These are phyloP conservation scores for Drosophila burlai DNA, from an alignment of 1,140 invertebrate species.

Conservation along the genomic window DNA sequence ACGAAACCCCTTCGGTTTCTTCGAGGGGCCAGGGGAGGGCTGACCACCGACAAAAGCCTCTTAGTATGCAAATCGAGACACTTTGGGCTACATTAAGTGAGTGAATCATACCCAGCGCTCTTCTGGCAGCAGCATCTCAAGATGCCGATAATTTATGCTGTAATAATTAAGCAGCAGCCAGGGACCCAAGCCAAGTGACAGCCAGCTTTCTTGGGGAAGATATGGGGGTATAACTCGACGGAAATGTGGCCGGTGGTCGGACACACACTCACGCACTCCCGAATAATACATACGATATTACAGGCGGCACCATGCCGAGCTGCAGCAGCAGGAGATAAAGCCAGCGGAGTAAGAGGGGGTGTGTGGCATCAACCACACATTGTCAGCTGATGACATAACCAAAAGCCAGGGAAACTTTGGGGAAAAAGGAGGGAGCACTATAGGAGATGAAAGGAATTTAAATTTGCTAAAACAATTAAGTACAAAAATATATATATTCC, in stretches of 20 bases:
- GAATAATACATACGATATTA: constrained; percentile 23
- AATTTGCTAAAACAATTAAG: neutral
- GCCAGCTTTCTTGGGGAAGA: constrained; percentile 49
- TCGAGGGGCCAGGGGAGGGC: neutral
- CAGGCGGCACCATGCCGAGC: constrained; percentile 41
- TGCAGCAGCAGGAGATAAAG: constrained; percentile 24
- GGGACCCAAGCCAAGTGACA: constrained; percentile 57
- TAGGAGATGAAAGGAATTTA: neutral
- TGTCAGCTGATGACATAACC: constrained; percentile 51
- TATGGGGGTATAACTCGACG: constrained; percentile 35
- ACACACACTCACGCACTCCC: constrained; percentile 20
- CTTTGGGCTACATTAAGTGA: constrained; percentile 64
- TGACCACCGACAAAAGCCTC: constrained; percentile 69
- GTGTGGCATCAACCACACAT: constrained; percentile 29
- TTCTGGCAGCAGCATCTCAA: constrained; percentile 58
- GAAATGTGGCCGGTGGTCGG: constrained; percentile 35
- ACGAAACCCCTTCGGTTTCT: neutral
- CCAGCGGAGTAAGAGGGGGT: neutral
- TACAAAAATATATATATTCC: neutral
- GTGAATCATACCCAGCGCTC: constrained; percentile 63
- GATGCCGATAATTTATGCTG: constrained; percentile 81
- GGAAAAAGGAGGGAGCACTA: neutral
- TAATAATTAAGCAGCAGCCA: constrained; percentile 74
- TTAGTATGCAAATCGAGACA: constrained; percentile 79
- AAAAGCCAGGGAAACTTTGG: constrained; percentile 10